These are phyloP conservation scores for Hemiprocne comata DNA, from an alignment of 2,113 vertebrate genomes.

Conservation along the genomic window DNA sequence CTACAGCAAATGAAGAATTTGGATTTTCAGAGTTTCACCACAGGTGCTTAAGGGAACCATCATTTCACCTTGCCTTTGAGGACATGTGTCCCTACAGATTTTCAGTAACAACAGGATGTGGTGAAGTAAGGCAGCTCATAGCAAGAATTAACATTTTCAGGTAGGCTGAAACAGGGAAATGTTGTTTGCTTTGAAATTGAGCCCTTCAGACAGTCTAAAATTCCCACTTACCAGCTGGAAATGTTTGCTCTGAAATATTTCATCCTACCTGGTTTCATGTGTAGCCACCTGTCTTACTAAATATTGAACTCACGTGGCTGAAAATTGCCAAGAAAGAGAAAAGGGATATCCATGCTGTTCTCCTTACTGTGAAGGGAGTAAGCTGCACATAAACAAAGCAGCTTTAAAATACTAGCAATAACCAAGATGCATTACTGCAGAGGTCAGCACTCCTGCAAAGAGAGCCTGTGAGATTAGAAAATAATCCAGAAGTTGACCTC, in stretches of 20 bases:
- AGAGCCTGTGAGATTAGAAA: not conserved
- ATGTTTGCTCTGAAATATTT: not conserved
- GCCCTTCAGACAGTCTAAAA: not conserved
- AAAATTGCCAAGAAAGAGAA: not conserved
- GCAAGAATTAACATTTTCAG: not conserved
- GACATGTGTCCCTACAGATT: not conserved
- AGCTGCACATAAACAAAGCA: not conserved
- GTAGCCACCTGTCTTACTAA: not conserved
- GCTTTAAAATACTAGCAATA: not conserved
- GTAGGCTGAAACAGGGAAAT: not conserved
- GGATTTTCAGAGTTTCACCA: not conserved
- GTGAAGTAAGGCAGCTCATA: not conserved
- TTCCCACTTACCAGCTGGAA: not conserved
- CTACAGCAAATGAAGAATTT: not conserved
- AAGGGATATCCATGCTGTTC: not conserved
- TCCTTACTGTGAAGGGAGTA: not conserved
- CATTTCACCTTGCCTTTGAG: not conserved
- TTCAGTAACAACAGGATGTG: not conserved
- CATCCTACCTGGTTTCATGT: not conserved
- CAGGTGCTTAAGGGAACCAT: not conserved
- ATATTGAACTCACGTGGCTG: not conserved
- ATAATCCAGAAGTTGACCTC: not conserved
- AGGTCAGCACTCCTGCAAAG: not conserved
- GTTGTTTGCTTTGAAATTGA: not conserved
- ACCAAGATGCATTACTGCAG: not conserved